Evolutionary conservation across 2,797 vertebrate genomes (phyloP).

Genomic region (Myotis planiceps): DNA sequence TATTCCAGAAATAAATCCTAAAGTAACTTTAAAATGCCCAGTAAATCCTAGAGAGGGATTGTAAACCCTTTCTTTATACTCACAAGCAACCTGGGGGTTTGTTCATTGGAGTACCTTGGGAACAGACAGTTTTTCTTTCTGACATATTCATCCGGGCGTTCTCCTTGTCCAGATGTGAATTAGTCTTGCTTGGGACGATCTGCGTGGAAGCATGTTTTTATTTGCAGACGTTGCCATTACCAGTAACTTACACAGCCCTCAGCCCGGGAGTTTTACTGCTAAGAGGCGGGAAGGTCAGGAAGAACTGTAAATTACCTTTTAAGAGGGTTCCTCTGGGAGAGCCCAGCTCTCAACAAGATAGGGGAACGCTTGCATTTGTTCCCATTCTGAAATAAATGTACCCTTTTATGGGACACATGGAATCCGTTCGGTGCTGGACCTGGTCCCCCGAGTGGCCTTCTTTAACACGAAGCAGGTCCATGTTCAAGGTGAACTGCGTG

Average conservation of each 20-base stretch:
- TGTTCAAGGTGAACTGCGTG: background rate
- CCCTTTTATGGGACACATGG: slow-evolving; percentile 75
- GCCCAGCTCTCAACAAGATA: slow-evolving; percentile 70
- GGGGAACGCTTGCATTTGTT: slow-evolving; percentile 77
- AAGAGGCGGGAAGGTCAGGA: slow-evolving; percentile 71
- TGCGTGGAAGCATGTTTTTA: slow-evolving; percentile 25
- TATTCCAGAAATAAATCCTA: slow-evolving; percentile 71
- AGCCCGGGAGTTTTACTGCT: slow-evolving; percentile 75
- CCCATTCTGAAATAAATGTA: slow-evolving; percentile 51
- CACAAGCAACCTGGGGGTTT: background rate
- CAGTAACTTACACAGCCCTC: slow-evolving; percentile 59
- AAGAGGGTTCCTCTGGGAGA: slow-evolving; percentile 68
- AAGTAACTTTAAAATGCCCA: background rate
- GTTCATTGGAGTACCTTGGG: background rate
- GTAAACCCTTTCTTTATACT: background rate
- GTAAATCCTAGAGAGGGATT: background rate
- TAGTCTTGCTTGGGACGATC: slow-evolving; percentile 26
- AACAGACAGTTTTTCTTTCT: slow-evolving; percentile 7
- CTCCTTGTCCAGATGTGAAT: background rate
- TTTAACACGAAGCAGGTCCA: slow-evolving; percentile 52
- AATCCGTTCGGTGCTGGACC: slow-evolving; percentile 74
- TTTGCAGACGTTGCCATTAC: slow-evolving; percentile 58
- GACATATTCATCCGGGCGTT: background rate
- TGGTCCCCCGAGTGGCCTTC: slow-evolving; percentile 63
- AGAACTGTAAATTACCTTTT: slow-evolving; percentile 49